Base-by-base conservation (phyloP, 2,888 invertebrate genomes). In the Ormia ochracea region DNA sequence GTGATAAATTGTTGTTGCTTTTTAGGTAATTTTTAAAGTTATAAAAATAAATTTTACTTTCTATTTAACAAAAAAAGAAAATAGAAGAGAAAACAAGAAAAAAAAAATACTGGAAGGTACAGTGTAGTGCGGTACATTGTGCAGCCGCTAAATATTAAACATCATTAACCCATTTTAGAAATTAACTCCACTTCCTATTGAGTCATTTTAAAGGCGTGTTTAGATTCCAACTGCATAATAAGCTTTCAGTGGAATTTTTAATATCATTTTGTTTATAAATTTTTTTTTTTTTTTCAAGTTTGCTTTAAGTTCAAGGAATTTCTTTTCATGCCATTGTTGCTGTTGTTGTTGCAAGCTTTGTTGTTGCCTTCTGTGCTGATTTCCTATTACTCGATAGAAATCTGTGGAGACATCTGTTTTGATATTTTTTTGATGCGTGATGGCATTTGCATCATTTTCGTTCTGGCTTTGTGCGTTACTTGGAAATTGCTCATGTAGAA, bases 371-470 rank as follows among this genome's bases (percentile, higher is more conserved):
- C 2, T 31, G 19, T 31, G 56, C 50, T 50, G 76, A 73, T 80
- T 76, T 76, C 68, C 76, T 73, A 76, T 63, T 68, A 48, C 23
- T n/a, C 9, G 12, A 31, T 14, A 58, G 23, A 41, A 56, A 63
- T n/a, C 63, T 77, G 41, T 50, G 56, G 36, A 45, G 52, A 76
- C 68, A 36, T 33, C 72, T 31, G 66, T 17, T 75, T 63, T 72
- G 68, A 76, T 80, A 72, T 68, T 73, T 80, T n/a, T 77, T 76
- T 68, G 21, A 76, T 58, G 76, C 80, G 80, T 80, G 80, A 80
- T 80, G 76, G 76, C 80, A 80, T 80, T 80, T 76, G 68, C 43
- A 68, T 76, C 61, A 65, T 63, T 79, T 70, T 79, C 10, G 52
- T 31, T 66, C 56, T 56, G 10, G 9, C 7, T 66, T 58, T 50